Conservation (phyloP, 2,888 invertebrate species). For the Lepidocyrtinus sp. region DNA sequence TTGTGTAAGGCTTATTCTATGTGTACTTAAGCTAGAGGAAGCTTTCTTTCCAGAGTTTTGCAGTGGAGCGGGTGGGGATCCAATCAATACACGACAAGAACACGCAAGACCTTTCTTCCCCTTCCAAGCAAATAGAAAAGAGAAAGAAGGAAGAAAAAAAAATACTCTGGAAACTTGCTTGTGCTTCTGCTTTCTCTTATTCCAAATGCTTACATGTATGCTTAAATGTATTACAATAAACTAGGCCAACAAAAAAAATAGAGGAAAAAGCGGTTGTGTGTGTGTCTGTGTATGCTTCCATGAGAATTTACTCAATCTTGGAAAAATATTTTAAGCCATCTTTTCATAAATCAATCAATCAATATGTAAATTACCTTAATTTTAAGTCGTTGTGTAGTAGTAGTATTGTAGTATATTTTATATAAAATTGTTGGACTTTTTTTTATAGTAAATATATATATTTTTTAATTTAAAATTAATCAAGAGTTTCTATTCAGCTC, state of each 20-base stretch:
- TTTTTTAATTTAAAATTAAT: too few relatives aligned
- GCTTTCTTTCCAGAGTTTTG: neutral
- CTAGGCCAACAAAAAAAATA: too few relatives aligned
- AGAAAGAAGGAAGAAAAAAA: constrained; percentile 13
- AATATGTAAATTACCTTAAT: too few relatives aligned
- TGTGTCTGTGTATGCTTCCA: too few relatives aligned
- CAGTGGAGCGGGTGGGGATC: constrained; percentile 69
- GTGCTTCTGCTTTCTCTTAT: neutral
- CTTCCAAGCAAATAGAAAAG: neutral
- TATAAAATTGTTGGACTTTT: constrained; percentile 12
- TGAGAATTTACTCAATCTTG: neutral
- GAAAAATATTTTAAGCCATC: neutral
- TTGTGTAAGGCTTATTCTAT: too few relatives aligned
- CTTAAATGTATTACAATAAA: too few relatives aligned
- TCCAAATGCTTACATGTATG: too few relatives aligned
- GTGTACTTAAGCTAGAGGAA: constrained; percentile 2
- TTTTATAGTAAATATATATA: too few relatives aligned
- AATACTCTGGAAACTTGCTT: constrained; percentile 31
- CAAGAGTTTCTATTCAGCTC: constrained; percentile 57
- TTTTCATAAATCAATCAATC: too few relatives aligned
- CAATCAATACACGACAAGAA: constrained; percentile 69
- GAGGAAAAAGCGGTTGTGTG: neutral
- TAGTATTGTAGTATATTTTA: too few relatives aligned
- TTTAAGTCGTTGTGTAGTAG: too few relatives aligned
- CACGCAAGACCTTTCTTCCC: constrained; percentile 61